Percentiles rank a stretch among this genome's conserved stretches.
Evolutionary conservation across 1,140 invertebrate species (phyloP).

Genomic region (Cyphomyrmex costatus): DNA sequence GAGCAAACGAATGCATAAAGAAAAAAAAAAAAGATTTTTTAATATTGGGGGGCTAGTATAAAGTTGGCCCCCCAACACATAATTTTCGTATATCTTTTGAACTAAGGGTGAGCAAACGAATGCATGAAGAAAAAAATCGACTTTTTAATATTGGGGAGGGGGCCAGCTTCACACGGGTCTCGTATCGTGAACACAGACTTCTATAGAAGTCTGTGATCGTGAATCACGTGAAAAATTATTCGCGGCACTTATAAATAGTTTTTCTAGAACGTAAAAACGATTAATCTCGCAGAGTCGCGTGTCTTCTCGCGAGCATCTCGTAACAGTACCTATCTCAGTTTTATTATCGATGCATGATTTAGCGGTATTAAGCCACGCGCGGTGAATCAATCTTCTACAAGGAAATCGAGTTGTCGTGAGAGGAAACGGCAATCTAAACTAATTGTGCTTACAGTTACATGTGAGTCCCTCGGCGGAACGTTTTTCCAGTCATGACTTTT

Average conservation of each 20-base stretch:
- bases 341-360: constrained; percentile 38
- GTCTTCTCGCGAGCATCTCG: not conserved
- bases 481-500: not conserved
- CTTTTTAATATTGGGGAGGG: no score
- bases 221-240: constrained; percentile 2
- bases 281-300: not conserved
- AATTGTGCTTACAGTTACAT: constrained; percentile 42
- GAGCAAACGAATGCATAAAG: no score
- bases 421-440: constrained; percentile 25
- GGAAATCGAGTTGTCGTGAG: constrained; percentile 45
- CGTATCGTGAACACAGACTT: no score
- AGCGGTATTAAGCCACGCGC: not conserved
- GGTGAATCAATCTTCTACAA: constrained; percentile 39
- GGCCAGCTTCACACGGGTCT: no score
- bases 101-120: no score
- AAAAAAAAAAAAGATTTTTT: no score
- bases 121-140: no score
- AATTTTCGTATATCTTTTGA: no score
- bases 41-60: no score
- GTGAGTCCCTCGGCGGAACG: not conserved
- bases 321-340: constrained; percentile 26
- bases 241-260: not conserved
- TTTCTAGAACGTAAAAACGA: not conserved
- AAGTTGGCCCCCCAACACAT: no score
- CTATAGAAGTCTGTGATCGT: no score